Base-by-base conservation (phyloP, 2,797 vertebrate species). In the Buceros bicornis region DNA sequence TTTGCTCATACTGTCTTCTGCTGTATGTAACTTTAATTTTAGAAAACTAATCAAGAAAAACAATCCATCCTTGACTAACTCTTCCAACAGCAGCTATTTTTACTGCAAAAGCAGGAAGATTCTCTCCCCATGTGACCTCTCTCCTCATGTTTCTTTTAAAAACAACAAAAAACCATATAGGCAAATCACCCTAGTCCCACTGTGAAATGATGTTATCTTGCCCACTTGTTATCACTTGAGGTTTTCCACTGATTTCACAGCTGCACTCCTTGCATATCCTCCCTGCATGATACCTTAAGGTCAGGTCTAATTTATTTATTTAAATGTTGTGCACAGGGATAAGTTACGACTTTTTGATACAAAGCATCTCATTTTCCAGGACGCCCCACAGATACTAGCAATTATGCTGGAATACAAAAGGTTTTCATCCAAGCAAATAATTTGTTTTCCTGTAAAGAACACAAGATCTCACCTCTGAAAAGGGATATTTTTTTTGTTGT, bases 401-500 rank as follows among this genome's bases (percentile, higher is more conserved):
- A 98, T 97, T 98, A 98, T 83, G 79, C 25, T 95, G 91, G 90
- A 96, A 95, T 91, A 97, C 89, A 97, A 97, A 98, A 97, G 96
- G 72, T 96, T 98, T 98, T 92, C 93, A 98, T 97, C 91, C 93
- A 96, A 98, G 91, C 93, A 98, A 97, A 98, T 98, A 97, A 98
- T 98, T 97, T 97, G 77, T 97, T 98, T 98, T 97, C 90, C 58
- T 72, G 73, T 88, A 82, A 97, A 97, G 95, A 97, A 96, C 93
- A 96, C 82, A 97, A 82, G 73, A 92, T 95, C 87, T 97, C 90
- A 96, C 92, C 93, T 97, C 87, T 93, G 77, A 97, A 96, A 89
- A 93, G 12, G 54, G 18, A 33, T 35, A 79, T 88, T 80, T 95
- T 79, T 33, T 48, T 33, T 37, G 22, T 67, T 50, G 31, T 26